A percentile compares a stretch with the other conserved stretches of the same genome.
Evolutionary conservation across 2,797 vertebrate genomes (phyloP).

Genomic region (Gymnoscopelus microlampas): DNA sequence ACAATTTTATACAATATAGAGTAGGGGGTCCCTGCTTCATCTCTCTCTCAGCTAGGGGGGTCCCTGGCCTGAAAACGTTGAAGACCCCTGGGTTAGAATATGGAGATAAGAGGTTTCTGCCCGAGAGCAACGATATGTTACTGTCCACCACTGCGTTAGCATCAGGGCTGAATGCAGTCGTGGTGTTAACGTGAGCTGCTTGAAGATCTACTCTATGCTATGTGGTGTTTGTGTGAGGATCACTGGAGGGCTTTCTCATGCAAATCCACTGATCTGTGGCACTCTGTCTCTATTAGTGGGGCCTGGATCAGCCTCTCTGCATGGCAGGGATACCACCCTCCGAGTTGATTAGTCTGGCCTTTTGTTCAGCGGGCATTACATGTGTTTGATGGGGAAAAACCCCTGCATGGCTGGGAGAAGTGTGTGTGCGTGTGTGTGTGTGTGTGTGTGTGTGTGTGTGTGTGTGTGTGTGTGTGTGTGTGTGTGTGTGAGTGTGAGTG

Average conservation of each 20-base stretch:
- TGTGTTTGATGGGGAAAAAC: slow-evolving; percentile 55
- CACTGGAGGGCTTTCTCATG: slow-evolving; percentile 65
- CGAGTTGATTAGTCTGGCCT: slow-evolving; percentile 56
- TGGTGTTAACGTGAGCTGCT: slow-evolving; percentile 21
- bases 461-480: background rate
- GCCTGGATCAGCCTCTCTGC: slow-evolving; percentile 51
- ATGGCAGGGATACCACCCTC: slow-evolving; percentile 51
- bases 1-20: too few species aligned
- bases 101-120: too few species aligned
- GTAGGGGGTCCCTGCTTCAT: too few species aligned
- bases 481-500: slow-evolving; percentile 10
- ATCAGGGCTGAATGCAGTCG: too few species aligned
- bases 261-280: slow-evolving; percentile 68
- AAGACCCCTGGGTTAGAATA: too few species aligned
- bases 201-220: too few species aligned
- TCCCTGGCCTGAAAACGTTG: too few species aligned
- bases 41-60: too few species aligned
- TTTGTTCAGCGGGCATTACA: slow-evolving; percentile 60
- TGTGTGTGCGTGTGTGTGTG: slow-evolving; percentile 16
- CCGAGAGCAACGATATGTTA: too few species aligned
- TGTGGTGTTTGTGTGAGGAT: slow-evolving; percentile 56
- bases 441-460: slow-evolving; percentile 6
- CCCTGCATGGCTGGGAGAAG: background rate
- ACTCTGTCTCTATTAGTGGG: slow-evolving; percentile 55
- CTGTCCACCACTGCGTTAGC: too few species aligned